These are phyloP conservation scores for Drosophila orosa DNA, from an alignment of 1,140 invertebrate genomes.

Conservation along the genomic window DNA sequence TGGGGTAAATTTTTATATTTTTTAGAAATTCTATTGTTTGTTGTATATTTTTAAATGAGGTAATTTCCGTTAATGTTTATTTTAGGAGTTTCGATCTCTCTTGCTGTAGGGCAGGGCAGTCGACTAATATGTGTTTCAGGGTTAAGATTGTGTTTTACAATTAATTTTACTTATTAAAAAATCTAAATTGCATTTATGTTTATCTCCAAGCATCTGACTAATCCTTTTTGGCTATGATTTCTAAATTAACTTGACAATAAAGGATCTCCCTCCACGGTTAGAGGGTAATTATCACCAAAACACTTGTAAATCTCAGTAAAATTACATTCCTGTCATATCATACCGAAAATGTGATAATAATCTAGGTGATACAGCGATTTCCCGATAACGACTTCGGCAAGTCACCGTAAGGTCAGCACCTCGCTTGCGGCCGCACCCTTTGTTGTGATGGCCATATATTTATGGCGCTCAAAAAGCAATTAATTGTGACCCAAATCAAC, in stretches of 20 bases:
- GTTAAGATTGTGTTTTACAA: neutral
- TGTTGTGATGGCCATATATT: slow-evolving; percentile 77
- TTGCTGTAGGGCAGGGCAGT: too few relatives aligned
- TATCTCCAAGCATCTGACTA: neutral
- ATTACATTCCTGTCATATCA: slow-evolving; percentile 20
- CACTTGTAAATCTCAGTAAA: neutral
- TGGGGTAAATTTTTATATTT: too few relatives aligned
- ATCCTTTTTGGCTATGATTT: neutral
- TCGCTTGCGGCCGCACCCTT: slow-evolving; percentile 47
- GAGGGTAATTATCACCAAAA: neutral
- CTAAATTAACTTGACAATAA: neutral
- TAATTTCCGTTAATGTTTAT: too few relatives aligned
- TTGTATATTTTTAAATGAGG: too few relatives aligned
- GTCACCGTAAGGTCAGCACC: slow-evolving; percentile 42
- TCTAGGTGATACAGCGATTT: slow-evolving; percentile 6
- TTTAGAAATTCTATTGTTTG: too few relatives aligned
- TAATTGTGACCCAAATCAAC: slow-evolving; percentile 81
- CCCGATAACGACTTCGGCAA: slow-evolving; percentile 10
- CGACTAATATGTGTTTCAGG: too few relatives aligned
- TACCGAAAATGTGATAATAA: slow-evolving; percentile 13
- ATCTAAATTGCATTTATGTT: neutral
- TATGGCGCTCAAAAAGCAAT: slow-evolving; percentile 75
- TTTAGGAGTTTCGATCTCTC: too few relatives aligned
- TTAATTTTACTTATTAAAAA: neutral
- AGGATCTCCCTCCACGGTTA: neutral